These are phyloP conservation scores for Eupeodes latifasciatus DNA, from an alignment of 2,888 invertebrate species.

Conservation along the genomic window DNA sequence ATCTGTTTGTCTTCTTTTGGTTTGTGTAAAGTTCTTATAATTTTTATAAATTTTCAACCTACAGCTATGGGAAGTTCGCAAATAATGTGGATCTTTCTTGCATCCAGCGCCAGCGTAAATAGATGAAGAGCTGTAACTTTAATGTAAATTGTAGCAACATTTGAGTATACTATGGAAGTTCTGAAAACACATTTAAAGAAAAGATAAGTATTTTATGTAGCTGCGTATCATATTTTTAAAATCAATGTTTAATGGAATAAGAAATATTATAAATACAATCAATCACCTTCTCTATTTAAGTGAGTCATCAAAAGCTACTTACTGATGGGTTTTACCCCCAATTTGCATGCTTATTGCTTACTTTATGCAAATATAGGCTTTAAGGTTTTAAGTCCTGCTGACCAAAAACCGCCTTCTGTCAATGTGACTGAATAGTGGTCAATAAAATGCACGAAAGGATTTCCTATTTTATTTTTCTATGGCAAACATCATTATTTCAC, in stretches of 20 bases:
- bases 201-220: not conserved
- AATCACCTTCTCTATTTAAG: not conserved
- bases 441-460: slow-evolving; percentile 14
- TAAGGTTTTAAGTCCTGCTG: not conserved
- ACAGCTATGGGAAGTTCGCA: slow-evolving; percentile 15
- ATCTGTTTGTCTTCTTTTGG: not conserved
- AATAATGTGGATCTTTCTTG: slow-evolving; percentile 41
- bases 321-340: not conserved
- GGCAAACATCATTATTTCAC: slow-evolving; percentile 3
- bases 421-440: not conserved
- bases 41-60: slow-evolving; percentile 2
- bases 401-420: not conserved
- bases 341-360: not conserved
- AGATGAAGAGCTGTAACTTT: slow-evolving; percentile 2
- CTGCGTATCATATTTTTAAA: not conserved
- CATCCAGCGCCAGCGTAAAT: slow-evolving; percentile 43
- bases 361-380: no score
- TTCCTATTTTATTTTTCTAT: not conserved
- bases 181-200: not conserved
- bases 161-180: slow-evolving; percentile 14
- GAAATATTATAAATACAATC: not conserved
- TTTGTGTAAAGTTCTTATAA: not conserved
- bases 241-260: not conserved
- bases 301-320: not conserved
- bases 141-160: slow-evolving; percentile 16